Evolutionary conservation across 2,797 vertebrate genomes (phyloP), one percentile per base, ranked within the genome.

Genomic region (Emys orbicularis): DNA sequence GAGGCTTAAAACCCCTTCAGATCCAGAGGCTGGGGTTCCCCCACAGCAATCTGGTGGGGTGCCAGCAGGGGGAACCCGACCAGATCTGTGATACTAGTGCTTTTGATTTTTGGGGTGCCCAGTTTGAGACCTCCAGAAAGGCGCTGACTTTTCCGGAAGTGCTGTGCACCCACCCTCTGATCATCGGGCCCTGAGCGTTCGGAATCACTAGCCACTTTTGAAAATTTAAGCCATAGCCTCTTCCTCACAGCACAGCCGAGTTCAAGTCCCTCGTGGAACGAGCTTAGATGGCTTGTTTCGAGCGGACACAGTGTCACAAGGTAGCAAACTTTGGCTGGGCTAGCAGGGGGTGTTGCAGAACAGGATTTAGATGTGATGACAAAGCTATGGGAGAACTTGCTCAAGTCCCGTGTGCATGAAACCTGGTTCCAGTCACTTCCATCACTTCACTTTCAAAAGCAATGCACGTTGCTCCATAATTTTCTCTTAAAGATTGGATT

Each of bases 391-490:
- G 31, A 31, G 11, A 6, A 5, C 0, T 47, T 82, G 47, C 56
- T 83, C 13, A 1, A 0, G 2, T 44, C 9, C 52, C 3, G 2
- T 16, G 27, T 2, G 0, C 1, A 50, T 27, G 7, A 5, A 6
- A 37, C 57, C 41, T 1, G 16, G 7, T 41, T 19, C 72, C 79
- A 19, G 0, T 37, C 76, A 8, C 29, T 57, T 50, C 80, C 72
- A 5, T n/a, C 49, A 0, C 34, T 25, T 72, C n/a, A n/a, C 65
- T 90, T 5, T 5, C 47, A 3, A 0, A 12, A 52, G 77, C 25
- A 0, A 3, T 37, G 6, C 52, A 76, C 72, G 16, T 31, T 3
- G 7, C 89, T 65, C 49, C 52, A 3, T 16, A 0, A 4, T 0
- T 0, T 37, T 49, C 37, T 52, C 37, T 3, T 1, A 12, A 50